phyloP scores from a whole-genome alignment of 2,113 vertebrate species.

The Neotoma lepida region DNA sequence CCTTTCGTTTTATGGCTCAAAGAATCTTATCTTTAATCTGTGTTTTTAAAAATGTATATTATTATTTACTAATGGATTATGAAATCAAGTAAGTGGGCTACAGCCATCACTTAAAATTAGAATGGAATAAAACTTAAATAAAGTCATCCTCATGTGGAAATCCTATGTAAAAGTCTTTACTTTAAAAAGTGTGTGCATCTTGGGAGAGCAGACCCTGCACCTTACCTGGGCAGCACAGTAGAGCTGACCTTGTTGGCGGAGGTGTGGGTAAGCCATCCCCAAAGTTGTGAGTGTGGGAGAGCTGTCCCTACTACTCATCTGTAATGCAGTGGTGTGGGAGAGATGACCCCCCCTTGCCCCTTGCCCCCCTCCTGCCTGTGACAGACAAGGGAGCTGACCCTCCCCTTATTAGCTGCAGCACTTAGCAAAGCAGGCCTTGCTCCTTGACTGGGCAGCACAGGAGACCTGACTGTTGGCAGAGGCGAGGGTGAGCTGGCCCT shows the following conservation, averaged over 20 bases:
- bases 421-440: neutral
- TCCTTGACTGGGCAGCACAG: neutral
- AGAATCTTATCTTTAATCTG: slow-evolving; percentile 6
- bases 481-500: too few species aligned
- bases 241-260: neutral
- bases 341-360: neutral
- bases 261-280: neutral
- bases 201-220: neutral
- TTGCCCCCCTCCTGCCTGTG: neutral
- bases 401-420: neutral
- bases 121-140: slow-evolving; percentile 23
- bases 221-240: neutral
- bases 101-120: slow-evolving; percentile 33
- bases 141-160: slow-evolving; percentile 32
- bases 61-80: slow-evolving; percentile 51
- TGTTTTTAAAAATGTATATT: slow-evolving; percentile 34
- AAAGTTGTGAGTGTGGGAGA: neutral
- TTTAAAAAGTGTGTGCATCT: neutral
- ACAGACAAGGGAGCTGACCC: neutral
- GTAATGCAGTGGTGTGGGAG: neutral
- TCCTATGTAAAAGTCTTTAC: neutral
- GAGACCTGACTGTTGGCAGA: neutral
- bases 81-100: slow-evolving; percentile 38
- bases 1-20: slow-evolving; percentile 32
- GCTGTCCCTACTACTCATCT: neutral